Base-by-base conservation (phyloP, 2,797 vertebrate genomes). In the Steatocranus sp. region DNA sequence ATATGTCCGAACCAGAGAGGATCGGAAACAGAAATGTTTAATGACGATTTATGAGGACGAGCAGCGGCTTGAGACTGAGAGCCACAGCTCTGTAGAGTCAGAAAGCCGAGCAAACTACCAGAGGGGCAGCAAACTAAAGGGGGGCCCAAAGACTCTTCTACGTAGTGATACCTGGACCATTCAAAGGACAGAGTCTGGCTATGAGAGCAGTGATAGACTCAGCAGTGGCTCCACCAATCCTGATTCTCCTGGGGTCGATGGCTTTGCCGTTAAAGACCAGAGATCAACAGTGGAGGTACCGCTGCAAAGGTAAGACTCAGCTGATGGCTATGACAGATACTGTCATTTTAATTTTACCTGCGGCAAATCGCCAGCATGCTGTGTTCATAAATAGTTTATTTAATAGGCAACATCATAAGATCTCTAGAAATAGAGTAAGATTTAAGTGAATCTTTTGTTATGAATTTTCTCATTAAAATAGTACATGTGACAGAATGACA, bases 31-130 rank as follows among this genome's bases (percentile, higher is more conserved):
- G 75, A 97, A 97, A 91, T 95, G 96, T 76, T 93, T 99, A 83
- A 97, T 98, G 98, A 99, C 98, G 4, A 99, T 99, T 61, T 99
- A 98, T 50, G 98, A 99, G 94, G 98, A 99, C 15, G 98, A 99
- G 92, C 95, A 96, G 17, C 97, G 97, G 83, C 97, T 96, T 11
- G 98, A 98, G 91, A 96, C 92, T 0, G 98, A 97, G 88, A 98
- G 97, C 90, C 96, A 97, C 91, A 97, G 96, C 85, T 98, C 97
- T 0, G 94, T 97, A 41, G 98, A 98, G 84, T 97, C 97, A 0
- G 96, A 97, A 75, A 96, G 96, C 87, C 91, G 93, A 81, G 84
- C 78, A 34, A 96, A 94, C 94, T 91, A 90, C 36, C 95, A 94
- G 75, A 93, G 93, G 75, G 96, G 90, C 80, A 54, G 88, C 82